phyloP scores from a whole-genome alignment of 2,888 invertebrate species.

The Tinea semifulvella region DNA sequence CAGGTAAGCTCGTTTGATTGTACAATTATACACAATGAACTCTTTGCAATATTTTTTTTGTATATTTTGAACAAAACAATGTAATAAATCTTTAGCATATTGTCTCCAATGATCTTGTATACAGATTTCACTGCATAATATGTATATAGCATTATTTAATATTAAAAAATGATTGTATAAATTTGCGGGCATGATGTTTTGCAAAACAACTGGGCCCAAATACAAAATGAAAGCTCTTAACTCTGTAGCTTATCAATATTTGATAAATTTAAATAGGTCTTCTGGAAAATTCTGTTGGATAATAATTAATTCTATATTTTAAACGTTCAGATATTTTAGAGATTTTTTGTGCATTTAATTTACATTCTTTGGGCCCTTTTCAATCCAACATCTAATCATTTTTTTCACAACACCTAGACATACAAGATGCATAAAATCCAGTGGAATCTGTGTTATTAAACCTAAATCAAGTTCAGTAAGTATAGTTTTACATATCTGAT shows the following conservation, averaged over 20 bases:
- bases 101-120: constrained; percentile 10
- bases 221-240: constrained; percentile 15
- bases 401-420: constrained; percentile 13
- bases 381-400: constrained; percentile 14
- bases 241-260: constrained; percentile 18
- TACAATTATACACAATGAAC: too few species aligned
- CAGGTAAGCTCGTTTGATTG: too few species aligned
- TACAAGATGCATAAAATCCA: constrained; percentile 17
- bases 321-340: constrained; percentile 14
- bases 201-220: constrained; percentile 14
- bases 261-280: constrained; percentile 10
- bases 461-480: constrained; percentile 17
- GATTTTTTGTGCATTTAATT: constrained; percentile 13
- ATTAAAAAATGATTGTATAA: constrained; percentile 13
- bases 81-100: constrained; percentile 12
- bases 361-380: constrained; percentile 15
- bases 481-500: constrained; percentile 17
- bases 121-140: constrained; percentile 13
- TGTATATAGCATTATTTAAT: constrained; percentile 13
- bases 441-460: constrained; percentile 18
- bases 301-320: constrained; percentile 8
- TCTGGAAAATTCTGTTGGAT: constrained; percentile 13
- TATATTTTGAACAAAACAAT: too few species aligned
- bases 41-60: too few species aligned
- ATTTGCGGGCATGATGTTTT: constrained; percentile 4